Evolutionary conservation across 2,888 invertebrate species (phyloP), one percentile per base, ranked within the genome.

Genomic region (Xestia ashworthii): DNA sequence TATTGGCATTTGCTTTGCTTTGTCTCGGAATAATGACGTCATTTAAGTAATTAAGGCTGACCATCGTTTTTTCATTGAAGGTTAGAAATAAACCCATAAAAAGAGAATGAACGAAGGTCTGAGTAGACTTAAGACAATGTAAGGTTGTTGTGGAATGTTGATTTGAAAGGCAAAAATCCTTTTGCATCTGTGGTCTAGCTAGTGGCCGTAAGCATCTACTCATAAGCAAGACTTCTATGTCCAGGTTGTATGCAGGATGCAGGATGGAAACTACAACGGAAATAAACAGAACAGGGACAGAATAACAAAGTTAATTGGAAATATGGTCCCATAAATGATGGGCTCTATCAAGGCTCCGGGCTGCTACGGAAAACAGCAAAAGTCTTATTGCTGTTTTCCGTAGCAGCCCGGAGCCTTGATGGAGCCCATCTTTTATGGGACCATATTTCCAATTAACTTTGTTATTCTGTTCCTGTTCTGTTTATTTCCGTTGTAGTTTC

Each of bases 1-100:
- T 85, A 88, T 90, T 86, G 82, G 80, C 78, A 76, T 84, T 86
- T 80, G 74, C 82, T 89, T 88, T 89, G 74, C 76, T 87, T 86
- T 83, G 80, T 82, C 75, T 74, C 25, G 68, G 76, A 75, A 71
- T 82, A 82, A 81, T 84, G 81, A 83, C 72, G 75, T 74, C 78
- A 81, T 84, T 83, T 73, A 77, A 25, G 74, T 81, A 78, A 85
- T 79, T 65, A 53, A 70, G 67, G 70, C 76, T 78, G 65, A 82
- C 85, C 62, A 70, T 65, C 60, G 81, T n/a, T 32, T n/a, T 60
- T 41, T 44, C 22, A 38, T 38, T 75, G 44, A 69, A 67, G 70
- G 25, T 80, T 65, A 5, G 66, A 73, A 72, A 12, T 79, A 19
- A 11, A 11, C 48, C n/a, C 60, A 25, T 25, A 4, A 1, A 41